Evolutionary conservation across 2,797 vertebrate genomes (phyloP).

Genomic region (Galago senegalensis): DNA sequence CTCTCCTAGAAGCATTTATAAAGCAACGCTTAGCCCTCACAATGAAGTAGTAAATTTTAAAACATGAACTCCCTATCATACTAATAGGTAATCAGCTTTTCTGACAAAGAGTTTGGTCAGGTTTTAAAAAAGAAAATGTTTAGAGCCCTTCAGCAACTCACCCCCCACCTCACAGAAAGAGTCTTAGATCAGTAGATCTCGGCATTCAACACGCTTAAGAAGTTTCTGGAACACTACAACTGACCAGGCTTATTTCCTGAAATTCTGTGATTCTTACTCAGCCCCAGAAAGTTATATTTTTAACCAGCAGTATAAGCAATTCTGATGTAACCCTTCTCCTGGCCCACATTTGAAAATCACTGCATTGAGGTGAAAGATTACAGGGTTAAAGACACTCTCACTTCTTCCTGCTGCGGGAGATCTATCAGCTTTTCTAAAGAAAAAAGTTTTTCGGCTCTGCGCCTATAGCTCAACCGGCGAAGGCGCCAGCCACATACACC

Average conservation of each 20-base stretch:
- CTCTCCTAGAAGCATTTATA: not conserved
- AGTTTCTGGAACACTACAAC: slow-evolving; percentile 14
- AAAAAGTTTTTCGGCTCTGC: not conserved
- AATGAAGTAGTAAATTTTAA: not conserved
- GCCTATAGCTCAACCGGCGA: too few species aligned
- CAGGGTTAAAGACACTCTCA: not conserved
- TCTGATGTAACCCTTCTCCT: not conserved
- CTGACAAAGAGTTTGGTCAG: not conserved
- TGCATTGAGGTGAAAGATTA: slow-evolving; percentile 2
- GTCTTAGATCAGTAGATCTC: not conserved
- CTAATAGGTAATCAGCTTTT: not conserved
- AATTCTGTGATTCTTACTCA: slow-evolving; percentile 41
- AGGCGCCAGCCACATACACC: too few species aligned
- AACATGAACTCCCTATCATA: not conserved
- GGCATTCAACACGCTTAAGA: slow-evolving; percentile 33
- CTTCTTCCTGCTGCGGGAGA: not conserved
- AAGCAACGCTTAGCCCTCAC: not conserved
- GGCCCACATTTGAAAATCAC: slow-evolving; percentile 62
- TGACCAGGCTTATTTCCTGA: not conserved
- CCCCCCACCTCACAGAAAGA: not conserved
- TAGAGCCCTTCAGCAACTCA: not conserved
- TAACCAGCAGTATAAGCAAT: slow-evolving; percentile 3
- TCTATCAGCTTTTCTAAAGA: not conserved
- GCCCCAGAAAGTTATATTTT: slow-evolving; percentile 32
- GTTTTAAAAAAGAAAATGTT: slow-evolving; percentile 7